These are phyloP conservation scores for Drosophila mulleri DNA, from an alignment of 2,888 invertebrate genomes.

Conservation along the genomic window DNA sequence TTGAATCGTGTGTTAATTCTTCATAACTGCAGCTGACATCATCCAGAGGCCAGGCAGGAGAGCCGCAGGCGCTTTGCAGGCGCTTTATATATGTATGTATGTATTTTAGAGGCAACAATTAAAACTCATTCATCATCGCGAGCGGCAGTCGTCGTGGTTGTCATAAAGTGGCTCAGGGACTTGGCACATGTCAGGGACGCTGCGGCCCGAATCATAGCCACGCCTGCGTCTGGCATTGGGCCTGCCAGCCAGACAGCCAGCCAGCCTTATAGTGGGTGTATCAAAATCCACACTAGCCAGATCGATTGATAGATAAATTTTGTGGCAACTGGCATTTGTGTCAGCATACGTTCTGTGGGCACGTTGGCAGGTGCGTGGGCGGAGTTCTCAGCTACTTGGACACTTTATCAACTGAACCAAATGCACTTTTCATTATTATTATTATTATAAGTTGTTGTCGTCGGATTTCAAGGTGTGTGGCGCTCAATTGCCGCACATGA, in stretches of 20 bases:
- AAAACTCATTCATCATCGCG: constrained; percentile 80
- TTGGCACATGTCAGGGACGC: constrained; percentile 65
- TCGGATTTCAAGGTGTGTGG: constrained; percentile 74
- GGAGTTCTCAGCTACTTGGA: constrained; percentile 69
- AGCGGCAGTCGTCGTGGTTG: constrained; percentile 49
- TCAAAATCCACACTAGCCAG: constrained; percentile 62
- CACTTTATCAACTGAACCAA: constrained; percentile 68
- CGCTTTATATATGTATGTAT: constrained; percentile 13
- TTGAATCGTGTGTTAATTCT: constrained; percentile 70
- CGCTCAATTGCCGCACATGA: constrained; percentile 37
- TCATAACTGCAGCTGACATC: constrained; percentile 80
- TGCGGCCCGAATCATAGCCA: constrained; percentile 48
- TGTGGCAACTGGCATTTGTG: constrained; percentile 74
- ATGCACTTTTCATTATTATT: constrained; percentile 44
- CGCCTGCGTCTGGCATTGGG: constrained; percentile 76
- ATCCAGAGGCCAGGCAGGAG: constrained; percentile 57
- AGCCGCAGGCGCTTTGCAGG: constrained; percentile 51
- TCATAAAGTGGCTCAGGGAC: constrained; percentile 62
- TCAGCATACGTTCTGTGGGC: constrained; percentile 58
- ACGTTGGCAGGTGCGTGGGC: constrained; percentile 74
- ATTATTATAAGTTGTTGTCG: constrained; percentile 4
- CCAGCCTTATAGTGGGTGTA: constrained; percentile 59
- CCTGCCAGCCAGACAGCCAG: constrained; percentile 4
- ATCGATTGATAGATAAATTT: constrained; percentile 80
- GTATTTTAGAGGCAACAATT: constrained; percentile 78